Evolutionary conservation across 30 jellyfish, hydroid and myxozoan species (phyloP), one percentile per base, ranked within the genome.

Genomic region (Pelagia noctiluca): DNA sequence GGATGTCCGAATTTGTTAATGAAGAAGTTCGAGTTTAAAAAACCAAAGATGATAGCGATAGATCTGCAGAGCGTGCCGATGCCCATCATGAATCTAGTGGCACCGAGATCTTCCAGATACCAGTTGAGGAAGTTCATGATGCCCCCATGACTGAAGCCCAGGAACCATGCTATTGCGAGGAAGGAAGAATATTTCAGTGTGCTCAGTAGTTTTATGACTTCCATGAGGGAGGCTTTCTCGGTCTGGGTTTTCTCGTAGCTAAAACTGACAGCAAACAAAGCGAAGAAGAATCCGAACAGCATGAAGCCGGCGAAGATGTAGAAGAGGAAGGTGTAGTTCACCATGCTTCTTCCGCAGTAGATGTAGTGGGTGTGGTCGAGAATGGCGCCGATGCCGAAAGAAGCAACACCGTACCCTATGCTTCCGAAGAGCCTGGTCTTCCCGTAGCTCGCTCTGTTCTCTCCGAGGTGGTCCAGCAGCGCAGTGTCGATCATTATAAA

Each of bases 111-210:
- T 63, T 96, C 99, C 2, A 96, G 90, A 76, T 83, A 96, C 99
- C 99, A 96, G 47, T 96, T 96, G 71, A 96, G 76, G 62, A 90
- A 96, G 88, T 96, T 96, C 99, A 96, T 96, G 11, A 90, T 96
- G 34, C 99, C 95, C 25, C 99, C 99, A 61, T 96, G 99, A 31
- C 92, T 78, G 62, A 96, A 96, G 33, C 99, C 99, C 96, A 91
- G 71, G 75, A 78, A 90, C 97, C 97, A 96, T 19, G 99, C 93
- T 18, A 90, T 86, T 24, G 70, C 78, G 13, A 90, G 83, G 73
- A 96, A 96, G 25, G 97, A 74, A 19, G 94, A 96, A 52, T 88
- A 76, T 36, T 88, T 82, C 49, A 82, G 37, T 22, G 90, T 63
- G 61, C 88, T 62, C 50, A 95, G 80, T 38, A 95, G 36, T 52